These are phyloP conservation scores for Candoia aspera DNA, from an alignment of 2,113 vertebrate genomes.

Conservation along the genomic window DNA sequence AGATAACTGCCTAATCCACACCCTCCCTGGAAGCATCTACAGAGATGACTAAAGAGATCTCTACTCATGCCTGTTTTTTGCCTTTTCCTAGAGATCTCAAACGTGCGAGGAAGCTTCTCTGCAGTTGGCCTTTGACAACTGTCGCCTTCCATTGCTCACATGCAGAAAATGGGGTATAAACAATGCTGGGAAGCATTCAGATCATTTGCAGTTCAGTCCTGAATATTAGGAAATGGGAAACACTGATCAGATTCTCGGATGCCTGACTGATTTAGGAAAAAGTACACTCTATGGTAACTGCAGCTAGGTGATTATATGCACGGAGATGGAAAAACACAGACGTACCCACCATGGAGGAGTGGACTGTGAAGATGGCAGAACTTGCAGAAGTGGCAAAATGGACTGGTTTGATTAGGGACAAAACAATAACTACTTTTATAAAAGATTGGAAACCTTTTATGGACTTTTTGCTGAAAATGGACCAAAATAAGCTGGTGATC, in stretches of 20 bases:
- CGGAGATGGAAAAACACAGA: neutral
- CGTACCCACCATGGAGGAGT: neutral
- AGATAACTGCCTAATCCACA: neutral
- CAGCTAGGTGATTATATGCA: neutral
- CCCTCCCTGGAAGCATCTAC: neutral
- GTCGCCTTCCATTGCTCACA: neutral
- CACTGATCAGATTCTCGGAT: neutral
- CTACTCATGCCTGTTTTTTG: neutral
- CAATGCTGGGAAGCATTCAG: neutral
- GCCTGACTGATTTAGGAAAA: neutral
- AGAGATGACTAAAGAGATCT: neutral
- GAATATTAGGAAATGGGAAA: neutral
- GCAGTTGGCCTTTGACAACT: neutral
- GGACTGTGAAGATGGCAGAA: neutral
- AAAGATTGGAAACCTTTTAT: neutral
- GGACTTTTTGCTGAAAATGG: neutral
- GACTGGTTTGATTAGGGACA: neutral
- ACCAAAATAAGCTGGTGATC: neutral
- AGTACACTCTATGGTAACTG: neutral
- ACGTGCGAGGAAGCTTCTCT: neutral
- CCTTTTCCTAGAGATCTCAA: neutral
- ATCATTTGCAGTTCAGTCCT: neutral
- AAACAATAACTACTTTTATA: neutral
- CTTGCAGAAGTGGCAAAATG: neutral
- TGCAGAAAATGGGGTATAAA: neutral